These are phyloP conservation scores for Chaetorhynchus papuensis DNA, from an alignment of 2,113 vertebrate genomes.

Conservation along the genomic window DNA sequence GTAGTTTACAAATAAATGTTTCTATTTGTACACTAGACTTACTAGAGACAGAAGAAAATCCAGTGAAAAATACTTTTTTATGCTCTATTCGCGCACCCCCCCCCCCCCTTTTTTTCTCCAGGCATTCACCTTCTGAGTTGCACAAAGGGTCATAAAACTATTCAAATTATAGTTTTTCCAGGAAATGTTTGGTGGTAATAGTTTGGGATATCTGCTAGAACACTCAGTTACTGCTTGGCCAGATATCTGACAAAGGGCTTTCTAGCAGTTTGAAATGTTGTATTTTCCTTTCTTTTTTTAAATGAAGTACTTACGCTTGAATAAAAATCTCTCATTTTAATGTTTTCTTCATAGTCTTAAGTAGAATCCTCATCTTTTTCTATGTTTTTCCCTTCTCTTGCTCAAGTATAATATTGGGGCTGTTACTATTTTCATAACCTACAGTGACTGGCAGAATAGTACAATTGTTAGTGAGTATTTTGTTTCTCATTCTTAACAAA, in stretches of 20 bases:
- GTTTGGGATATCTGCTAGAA: constrained; percentile 49
- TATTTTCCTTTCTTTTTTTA: not conserved
- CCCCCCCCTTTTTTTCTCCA: not conserved
- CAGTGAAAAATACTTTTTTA: not conserved
- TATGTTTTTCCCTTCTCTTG: not conserved
- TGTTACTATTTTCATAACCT: not conserved
- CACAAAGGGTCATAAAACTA: constrained; percentile 55
- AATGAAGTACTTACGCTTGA: not conserved
- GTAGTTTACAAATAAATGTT: not conserved
- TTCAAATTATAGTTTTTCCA: constrained; percentile 58
- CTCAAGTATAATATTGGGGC: not conserved
- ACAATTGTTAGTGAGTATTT: not conserved
- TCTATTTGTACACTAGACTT: not conserved
- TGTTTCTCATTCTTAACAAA: not conserved
- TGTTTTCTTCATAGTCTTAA: not conserved
- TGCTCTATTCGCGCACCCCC: not conserved
- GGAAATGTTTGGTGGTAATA: constrained; percentile 53
- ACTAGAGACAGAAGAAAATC: not conserved
- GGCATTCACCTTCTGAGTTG: constrained; percentile 26
- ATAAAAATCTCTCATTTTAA: not conserved
- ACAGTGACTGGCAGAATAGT: not conserved
- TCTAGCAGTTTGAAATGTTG: constrained; percentile 23
- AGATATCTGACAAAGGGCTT: constrained; percentile 29
- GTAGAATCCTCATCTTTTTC: not conserved
- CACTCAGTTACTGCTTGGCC: constrained; percentile 46